Conservation (phyloP, 2,797 vertebrate genomes). For the Craterocephalus amniculus region DNA sequence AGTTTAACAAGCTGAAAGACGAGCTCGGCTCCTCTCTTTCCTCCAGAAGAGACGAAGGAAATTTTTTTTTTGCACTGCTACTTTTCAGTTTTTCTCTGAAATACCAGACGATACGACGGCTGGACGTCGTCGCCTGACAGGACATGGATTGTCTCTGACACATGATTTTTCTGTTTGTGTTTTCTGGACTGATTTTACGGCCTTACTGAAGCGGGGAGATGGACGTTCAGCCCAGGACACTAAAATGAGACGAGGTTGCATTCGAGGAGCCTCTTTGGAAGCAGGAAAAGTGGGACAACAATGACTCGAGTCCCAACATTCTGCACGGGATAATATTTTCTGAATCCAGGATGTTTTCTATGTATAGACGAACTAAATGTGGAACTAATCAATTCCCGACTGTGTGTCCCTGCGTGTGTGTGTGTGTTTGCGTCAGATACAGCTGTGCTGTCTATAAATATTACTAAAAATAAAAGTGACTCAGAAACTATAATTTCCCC, state of each 20-base stretch:
- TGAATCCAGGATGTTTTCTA: slow-evolving; percentile 35
- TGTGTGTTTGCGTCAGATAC: slow-evolving; percentile 61
- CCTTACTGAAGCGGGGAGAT: background rate
- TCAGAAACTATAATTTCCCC: slow-evolving; percentile 18
- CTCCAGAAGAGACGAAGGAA: slow-evolving; percentile 25
- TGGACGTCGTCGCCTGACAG: slow-evolving; percentile 4
- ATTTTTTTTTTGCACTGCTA: slow-evolving; percentile 52
- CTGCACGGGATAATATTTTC: slow-evolving; percentile 40
- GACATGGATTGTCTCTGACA: slow-evolving; percentile 1
- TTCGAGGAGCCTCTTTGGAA: slow-evolving; percentile 1
- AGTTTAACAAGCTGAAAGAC: slow-evolving; percentile 53
- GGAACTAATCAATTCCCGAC: slow-evolving; percentile 43
- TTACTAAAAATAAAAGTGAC: slow-evolving; percentile 69
- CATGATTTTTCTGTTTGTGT: slow-evolving; percentile 7
- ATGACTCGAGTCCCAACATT: slow-evolving; percentile 15
- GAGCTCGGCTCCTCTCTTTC: slow-evolving; percentile 39
- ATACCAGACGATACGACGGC: slow-evolving; percentile 18
- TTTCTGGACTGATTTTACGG: slow-evolving; percentile 24
- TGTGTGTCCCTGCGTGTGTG: slow-evolving; percentile 37
- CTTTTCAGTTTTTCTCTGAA: slow-evolving; percentile 33
- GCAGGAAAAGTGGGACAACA: slow-evolving; percentile 5
- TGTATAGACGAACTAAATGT: slow-evolving; percentile 49
- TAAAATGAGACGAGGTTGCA: slow-evolving; percentile 4
- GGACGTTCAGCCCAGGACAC: slow-evolving; percentile 27
- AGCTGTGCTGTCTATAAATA: slow-evolving; percentile 81